Evolutionary conservation across 2,888 invertebrate genomes (phyloP).

Genomic region (Antheraea yamamai): DNA sequence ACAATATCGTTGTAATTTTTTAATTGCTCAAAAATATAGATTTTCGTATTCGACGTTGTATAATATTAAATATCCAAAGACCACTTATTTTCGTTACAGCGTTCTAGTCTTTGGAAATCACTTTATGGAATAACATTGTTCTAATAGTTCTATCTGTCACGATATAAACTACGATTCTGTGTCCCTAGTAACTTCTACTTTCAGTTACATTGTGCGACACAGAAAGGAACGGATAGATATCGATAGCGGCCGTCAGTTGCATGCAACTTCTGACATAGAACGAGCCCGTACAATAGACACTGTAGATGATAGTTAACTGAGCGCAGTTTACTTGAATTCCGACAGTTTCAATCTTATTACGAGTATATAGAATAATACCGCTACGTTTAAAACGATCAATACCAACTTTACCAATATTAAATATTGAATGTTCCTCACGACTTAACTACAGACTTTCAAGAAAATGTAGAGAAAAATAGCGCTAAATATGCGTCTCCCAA

Average conservation of each 20-base stretch:
- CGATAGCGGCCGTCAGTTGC: constrained; percentile 26
- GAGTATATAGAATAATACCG: background rate
- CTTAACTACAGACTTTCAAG: no score
- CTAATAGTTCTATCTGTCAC: background rate
- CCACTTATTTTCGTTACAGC: no score
- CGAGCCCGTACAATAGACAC: constrained; percentile 12
- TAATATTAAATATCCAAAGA: no score
- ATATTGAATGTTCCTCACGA: no score
- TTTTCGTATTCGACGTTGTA: background rate
- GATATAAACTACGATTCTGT: background rate
- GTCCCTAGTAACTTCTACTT: constrained; percentile 16
- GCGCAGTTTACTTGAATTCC: background rate
- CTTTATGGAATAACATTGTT: background rate
- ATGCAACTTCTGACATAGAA: constrained; percentile 19
- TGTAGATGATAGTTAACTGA: constrained; percentile 5
- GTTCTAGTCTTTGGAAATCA: background rate
- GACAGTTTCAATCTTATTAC: constrained; percentile 6
- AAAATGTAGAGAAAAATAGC: no score
- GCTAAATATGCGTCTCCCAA: no score
- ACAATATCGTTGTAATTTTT: background rate
- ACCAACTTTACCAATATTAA: no score
- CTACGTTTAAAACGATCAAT: no score
- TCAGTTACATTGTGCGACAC: constrained; percentile 26
- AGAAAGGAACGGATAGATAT: constrained; percentile 10
- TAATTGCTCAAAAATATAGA: no score